These are phyloP conservation scores for Ophioderma brevispina DNA, from an alignment of 35 echinoderm and acorn worm species.

Conservation along the genomic window DNA sequence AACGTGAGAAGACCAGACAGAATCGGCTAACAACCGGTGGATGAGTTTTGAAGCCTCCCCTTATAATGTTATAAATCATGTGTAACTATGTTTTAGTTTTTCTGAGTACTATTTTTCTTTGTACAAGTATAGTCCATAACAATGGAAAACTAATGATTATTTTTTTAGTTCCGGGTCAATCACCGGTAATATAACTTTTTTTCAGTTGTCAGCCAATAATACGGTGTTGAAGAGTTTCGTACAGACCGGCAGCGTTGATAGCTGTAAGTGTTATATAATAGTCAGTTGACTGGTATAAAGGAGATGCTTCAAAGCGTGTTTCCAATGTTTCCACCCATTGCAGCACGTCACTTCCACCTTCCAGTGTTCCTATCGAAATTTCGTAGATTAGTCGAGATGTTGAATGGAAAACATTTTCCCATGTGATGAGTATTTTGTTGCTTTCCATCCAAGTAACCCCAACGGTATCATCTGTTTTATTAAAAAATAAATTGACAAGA, in stretches of 20 bases:
- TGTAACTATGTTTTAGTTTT: too few species aligned
- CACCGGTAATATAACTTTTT: too few species aligned
- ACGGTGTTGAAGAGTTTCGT: background rate
- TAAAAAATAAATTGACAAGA: too few species aligned
- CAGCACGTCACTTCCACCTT: background rate
- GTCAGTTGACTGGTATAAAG: background rate
- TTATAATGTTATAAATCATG: too few species aligned
- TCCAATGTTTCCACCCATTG: background rate
- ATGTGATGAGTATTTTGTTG: background rate
- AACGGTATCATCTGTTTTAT: background rate
- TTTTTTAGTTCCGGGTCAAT: too few species aligned
- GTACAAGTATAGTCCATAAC: too few species aligned
- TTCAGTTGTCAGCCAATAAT: background rate
- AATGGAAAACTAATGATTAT: too few species aligned
- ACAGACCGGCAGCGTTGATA: background rate
- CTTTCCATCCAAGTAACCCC: background rate
- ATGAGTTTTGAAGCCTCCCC: too few species aligned
- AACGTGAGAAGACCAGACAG: too few species aligned
- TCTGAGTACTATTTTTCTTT: too few species aligned
- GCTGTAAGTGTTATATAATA: background rate
- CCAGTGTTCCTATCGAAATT: background rate
- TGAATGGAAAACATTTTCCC: background rate
- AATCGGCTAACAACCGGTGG: too few species aligned
- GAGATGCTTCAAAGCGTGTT: background rate
- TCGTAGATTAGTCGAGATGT: background rate